Evolutionary conservation across 2,113 vertebrate species (phyloP).

Genomic region (Salvelinus sp.): DNA sequence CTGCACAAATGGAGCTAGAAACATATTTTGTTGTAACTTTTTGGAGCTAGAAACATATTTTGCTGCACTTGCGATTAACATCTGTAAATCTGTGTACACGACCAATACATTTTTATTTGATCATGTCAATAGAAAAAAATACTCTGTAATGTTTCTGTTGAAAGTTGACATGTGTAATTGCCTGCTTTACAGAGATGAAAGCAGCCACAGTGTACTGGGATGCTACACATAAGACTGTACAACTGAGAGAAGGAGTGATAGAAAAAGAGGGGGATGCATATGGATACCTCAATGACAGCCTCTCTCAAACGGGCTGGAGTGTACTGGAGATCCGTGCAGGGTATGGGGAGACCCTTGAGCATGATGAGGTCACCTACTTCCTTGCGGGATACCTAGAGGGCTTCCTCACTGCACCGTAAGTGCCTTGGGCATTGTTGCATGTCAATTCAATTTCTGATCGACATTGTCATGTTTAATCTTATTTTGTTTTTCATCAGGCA

Average conservation of each 20-base stretch:
- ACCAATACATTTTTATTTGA: too few relatives aligned
- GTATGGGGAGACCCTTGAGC: constrained; percentile 73
- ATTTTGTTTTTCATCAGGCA: constrained; percentile 72
- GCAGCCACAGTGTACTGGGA: constrained; percentile 84
- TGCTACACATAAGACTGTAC: constrained; percentile 65
- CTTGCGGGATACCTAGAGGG: constrained; percentile 88
- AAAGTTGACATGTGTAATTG: not conserved
- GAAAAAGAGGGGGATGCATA: constrained; percentile 82
- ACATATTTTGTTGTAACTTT: too few relatives aligned
- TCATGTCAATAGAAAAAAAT: not conserved
- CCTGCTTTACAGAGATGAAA: constrained; percentile 49
- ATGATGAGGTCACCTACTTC: constrained; percentile 82
- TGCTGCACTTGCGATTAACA: too few relatives aligned
- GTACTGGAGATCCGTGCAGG: constrained; percentile 86
- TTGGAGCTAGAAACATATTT: too few relatives aligned
- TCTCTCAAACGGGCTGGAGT: constrained; percentile 83
- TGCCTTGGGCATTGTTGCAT: constrained; percentile 13
- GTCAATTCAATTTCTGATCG: not conserved
- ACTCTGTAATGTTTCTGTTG: not conserved
- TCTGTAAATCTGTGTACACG: too few relatives aligned
- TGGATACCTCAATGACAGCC: constrained; percentile 83
- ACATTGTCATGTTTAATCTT: not conserved
- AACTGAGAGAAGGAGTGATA: constrained; percentile 73
- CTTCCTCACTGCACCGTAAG: constrained; percentile 88
- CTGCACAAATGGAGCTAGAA: too few relatives aligned